Evolutionary conservation across 2,888 invertebrate species (phyloP).

Genomic region (Ochropacha duplaris): DNA sequence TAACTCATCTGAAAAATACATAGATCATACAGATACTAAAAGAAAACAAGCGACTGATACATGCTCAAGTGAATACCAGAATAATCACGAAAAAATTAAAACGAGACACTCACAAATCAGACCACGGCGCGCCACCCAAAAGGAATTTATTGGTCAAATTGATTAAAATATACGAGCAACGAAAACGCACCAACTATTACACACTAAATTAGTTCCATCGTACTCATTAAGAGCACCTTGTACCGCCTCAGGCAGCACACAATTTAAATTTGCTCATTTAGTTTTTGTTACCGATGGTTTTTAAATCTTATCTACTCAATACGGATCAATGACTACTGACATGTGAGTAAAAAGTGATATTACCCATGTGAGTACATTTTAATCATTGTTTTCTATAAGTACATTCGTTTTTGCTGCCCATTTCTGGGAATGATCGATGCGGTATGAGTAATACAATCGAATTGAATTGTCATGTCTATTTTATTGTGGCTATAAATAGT

Average conservation of each 20-base stretch:
- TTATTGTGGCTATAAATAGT: conserved; percentile 1
- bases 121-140: conserved; percentile 35
- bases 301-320: conserved; percentile 18
- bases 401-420: conserved; percentile 14
- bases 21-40: background rate
- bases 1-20: background rate
- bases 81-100: conserved; percentile 4
- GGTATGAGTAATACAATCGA: background rate
- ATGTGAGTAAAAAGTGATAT: conserved; percentile 19
- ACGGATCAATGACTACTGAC: conserved; percentile 26
- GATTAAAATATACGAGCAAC: conserved; percentile 44
- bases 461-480: conserved; percentile 4
- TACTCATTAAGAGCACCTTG: conserved; percentile 46
- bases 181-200: conserved; percentile 40
- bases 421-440: conserved; percentile 15
- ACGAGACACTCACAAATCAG: conserved; percentile 5
- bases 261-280: conserved; percentile 47
- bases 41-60: background rate
- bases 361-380: conserved; percentile 6
- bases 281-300: conserved; percentile 34
- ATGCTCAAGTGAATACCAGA: background rate
- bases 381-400: conserved; percentile 5
- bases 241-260: conserved; percentile 49
- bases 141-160: conserved; percentile 42
- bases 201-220: conserved; percentile 38